Evolutionary conservation across 2,797 vertebrate genomes (phyloP), one percentile per base, ranked within the genome.

Genomic region (Enteromius thamalakanensis): DNA sequence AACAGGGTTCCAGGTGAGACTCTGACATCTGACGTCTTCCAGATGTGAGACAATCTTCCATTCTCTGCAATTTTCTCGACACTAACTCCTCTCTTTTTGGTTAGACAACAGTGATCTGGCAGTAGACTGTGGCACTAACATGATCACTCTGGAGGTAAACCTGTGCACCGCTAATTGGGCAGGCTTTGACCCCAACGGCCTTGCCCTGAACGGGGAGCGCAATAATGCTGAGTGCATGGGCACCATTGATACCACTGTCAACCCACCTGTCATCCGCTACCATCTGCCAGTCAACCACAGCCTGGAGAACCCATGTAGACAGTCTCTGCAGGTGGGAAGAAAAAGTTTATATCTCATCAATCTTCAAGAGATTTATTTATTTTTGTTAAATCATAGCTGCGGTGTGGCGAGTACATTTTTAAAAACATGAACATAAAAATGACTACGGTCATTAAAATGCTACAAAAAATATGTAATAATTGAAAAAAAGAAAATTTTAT

Each of bases 131-230:
- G 94, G 94, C 19, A 62, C 91, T 64, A 89, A 9, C 0, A 3
- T 83, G 7, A 96, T 96, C 85, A 90, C 80, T 12, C 80, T 96
- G 88, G 90, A 92, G 82, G 87, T 96, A 84, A 95, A 95, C 89
- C 83, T 94, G 58, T 96, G 95, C 88, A 94, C 95, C 0, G 94
- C 92, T 32, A 89, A 91, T 79, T 95, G 93, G 93, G 88, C 95
- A 0, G 93, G 94, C 49, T 94, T 95, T 79, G 90, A 93, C 64
- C 80, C 87, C 29, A 58, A 72, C 1, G 80, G 86, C 29, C 88
- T 96, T 87, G 93, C 94, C 7, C 84, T 96, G 72, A 96, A 95
- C 2, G 91, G 95, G 37, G 88, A 93, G 23, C 93, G 94, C 87
- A 92, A 90, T 85, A 88, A 64, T 3, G 64, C 60, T 0, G 82